Base-by-base conservation (phyloP, 2,888 invertebrate species). In the Trachelus stipa region DNA sequence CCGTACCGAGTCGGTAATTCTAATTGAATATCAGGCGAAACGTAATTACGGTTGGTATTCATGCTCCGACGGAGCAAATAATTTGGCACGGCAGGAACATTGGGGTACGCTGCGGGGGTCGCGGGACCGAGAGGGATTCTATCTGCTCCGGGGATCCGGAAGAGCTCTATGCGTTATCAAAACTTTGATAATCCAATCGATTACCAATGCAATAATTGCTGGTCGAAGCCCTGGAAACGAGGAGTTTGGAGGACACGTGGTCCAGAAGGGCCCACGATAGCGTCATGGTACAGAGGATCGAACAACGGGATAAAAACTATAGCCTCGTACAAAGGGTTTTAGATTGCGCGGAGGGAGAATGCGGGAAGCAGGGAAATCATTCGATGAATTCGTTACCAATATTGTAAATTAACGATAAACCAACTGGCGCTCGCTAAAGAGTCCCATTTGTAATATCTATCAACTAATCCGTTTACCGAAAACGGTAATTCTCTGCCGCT, bases 1-100 rank as follows among this genome's bases (percentile, higher is more conserved):
- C 56, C 23, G 23, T 56, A 71, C 33, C 33, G 9, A 71, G 33
- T 71, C 71, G 71, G 71, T 71, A 71, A 71, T 91, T 89, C 89
- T 91, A 91, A 91, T 91, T 91, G 90, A 91, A 91, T 91, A 91
- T 91, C 90, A 89, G 87, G 87, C 89, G 85, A 89, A 91, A 91
- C 90, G 90, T 91, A 91, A 91, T 91, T 90, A 91, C 89, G 88
- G 88, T 88, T 88, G 88, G 89, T 90, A 91, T 90, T 91, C 90
- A 90, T 90, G 91, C 90, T 90, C 89, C 90, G 90, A 79, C 86
- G 90, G 88, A 90, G 90, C 90, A 90, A 90, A 91, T 91, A 90
- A 91, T 91, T 91, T 89, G 89, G 88, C 86, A 85, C 84, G 84
- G 85, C 87, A 83, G 81, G 86, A 86, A 86, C 87, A 83, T 84